phyloP scores from a whole-genome alignment of 2,113 vertebrate species.

The Carlito syrichta region DNA sequence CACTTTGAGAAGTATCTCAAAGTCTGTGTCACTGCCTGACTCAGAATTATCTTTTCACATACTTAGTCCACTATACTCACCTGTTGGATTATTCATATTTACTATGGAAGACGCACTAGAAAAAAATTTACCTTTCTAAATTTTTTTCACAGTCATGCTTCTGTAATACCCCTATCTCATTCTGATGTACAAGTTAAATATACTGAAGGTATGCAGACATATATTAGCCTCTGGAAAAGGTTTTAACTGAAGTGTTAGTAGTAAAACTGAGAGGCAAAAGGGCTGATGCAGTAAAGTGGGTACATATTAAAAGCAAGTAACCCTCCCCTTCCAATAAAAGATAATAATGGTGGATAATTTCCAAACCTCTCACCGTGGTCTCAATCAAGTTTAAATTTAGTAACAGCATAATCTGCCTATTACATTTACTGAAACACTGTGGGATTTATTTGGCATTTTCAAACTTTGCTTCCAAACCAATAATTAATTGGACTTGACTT shows the following conservation, averaged over 20 bases:
- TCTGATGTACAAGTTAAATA: not conserved
- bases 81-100: not conserved
- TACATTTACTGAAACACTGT: not conserved
- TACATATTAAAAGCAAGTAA: slow-evolving; percentile 19
- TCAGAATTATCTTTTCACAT: not conserved
- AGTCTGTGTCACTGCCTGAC: not conserved
- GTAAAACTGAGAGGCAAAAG: not conserved
- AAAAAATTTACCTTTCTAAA: not conserved
- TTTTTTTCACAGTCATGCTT: slow-evolving; percentile 30
- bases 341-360: not conserved
- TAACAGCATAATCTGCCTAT: not conserved
- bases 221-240: not conserved
- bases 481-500: not conserved
- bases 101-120: not conserved
- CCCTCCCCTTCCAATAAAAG: not conserved
- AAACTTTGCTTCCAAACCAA: not conserved
- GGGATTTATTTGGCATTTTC: not conserved
- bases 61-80: not conserved
- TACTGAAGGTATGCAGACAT: not conserved
- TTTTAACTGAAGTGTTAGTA: not conserved
- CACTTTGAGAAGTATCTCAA: not conserved
- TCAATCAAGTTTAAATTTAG: not conserved
- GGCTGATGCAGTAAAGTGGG: not conserved
- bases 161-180: slow-evolving; percentile 3
- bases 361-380: not conserved